Base-by-base conservation (phyloP, 2,888 invertebrate species). In the Acrobasis consociella region DNA sequence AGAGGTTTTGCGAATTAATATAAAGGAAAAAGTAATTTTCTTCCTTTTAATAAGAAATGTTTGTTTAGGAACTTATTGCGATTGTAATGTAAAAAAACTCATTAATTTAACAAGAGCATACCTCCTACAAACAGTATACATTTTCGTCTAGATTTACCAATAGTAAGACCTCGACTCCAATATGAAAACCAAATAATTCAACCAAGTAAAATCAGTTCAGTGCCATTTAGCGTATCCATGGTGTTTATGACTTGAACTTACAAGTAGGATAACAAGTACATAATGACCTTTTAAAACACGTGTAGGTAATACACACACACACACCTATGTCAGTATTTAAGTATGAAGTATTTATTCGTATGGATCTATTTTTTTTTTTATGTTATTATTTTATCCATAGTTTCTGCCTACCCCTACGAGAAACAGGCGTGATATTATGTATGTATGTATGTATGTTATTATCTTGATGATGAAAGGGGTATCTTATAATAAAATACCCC, bases 101-200 rank as follows among this genome's bases (percentile, higher is more conserved):
- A 46, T 42, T 42, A 13, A 7, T 46, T n/a, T 46, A n/a, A 46
- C 46, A 38, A 53, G 37, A 9, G 15, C 53, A 11, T 53, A 37
- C 53, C 37, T 15, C n/a, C 13, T n/a, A n/a, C n/a, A n/a, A 17
- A 13, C 17, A 53, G 53, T 15, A 8, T 15, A 17, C n/a, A 38
- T 51, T 52, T 51, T 60, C 51, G 39, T 39, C 56, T 56, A 17
- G 42, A 60, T 60, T 60, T 38, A 39, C 51, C 51, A 51, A 60
- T 10, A n/a, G n/a, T 38, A 8, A 60, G 39, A 42, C 60, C 62
- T 58, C 58, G 51, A 51, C 38, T 58, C 38, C 50, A 62, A 62
- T 62, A 56, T n/a, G 51, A 17, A 58, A 62, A 50, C 38, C 62
- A 62, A 62, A 62, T 50, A 62, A 56, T 37, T 56, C 15, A n/a